Evolutionary conservation across 2,888 invertebrate species (phyloP), one percentile per base, ranked within the genome.

Genomic region (Taenaris catops): DNA sequence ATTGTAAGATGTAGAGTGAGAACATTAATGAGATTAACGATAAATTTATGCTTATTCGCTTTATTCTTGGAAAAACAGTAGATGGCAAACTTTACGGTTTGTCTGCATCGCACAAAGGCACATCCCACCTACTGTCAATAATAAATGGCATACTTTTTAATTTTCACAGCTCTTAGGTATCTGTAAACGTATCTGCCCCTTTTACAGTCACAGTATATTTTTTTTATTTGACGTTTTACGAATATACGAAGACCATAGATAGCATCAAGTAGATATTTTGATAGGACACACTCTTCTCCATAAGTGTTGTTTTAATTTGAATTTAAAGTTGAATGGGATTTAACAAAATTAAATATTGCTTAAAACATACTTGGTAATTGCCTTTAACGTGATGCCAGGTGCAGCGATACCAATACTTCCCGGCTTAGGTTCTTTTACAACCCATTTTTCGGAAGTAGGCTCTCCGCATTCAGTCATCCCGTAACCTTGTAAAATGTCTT

Each of bases 391-490:
- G 41, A 69, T 61, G 8, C 74, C 72, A 16, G 73, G 78, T 2
- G 70, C 62, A 25, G 69, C 62, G 63, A 58, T 66, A 2, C 79
- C 79, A 6, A 78, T 71, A 42, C 75, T 78, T n/a, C 76, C 76
- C 17, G 57, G 40, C 42, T 67, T 72, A n/a, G 62, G 55, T 2
- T 71, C 71, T 41, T 66, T 66, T 33, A 54, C 50, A 10, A 63
- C 70, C 69, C 70, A 72, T 44, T 53, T 70, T 41, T 79, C 75
- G 3, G 75, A 73, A 7, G 70, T 61, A 10, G 66, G 61, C 35
- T 76, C 78, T 7, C 78, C 76, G 14, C 69, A 62, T 49, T 79
- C 79, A 4, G 75, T 76, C 74, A 78, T 71, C 5, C 76, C 76
- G 25, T 80, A 79, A 1, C 78, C 75, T 70, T 79, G 78, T 32